Evolutionary conservation across 2,888 invertebrate genomes (phyloP).

Genomic region (Dermolepida albohirtum): DNA sequence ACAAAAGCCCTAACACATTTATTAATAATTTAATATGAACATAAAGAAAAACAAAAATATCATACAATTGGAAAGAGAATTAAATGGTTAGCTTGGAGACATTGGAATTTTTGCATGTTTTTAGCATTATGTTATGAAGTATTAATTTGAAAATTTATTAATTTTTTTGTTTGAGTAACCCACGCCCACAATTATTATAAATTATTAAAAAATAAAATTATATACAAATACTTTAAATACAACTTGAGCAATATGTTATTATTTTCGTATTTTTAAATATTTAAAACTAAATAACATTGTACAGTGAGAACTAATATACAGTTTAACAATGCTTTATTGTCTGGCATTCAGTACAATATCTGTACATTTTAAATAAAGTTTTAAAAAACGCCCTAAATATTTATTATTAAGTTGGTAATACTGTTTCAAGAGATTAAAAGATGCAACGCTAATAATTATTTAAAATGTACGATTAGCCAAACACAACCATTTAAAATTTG

Average conservation of each 20-base stretch:
- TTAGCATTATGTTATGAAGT: constrained; percentile 34
- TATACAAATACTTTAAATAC: constrained; percentile 45
- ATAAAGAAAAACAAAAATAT: constrained; percentile 14
- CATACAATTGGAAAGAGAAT: background rate
- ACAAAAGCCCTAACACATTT: constrained; percentile 41
- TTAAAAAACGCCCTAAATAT: constrained; percentile 17
- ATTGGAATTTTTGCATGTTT: constrained; percentile 10
- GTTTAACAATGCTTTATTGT: constrained; percentile 57
- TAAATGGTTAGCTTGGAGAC: constrained; percentile 22
- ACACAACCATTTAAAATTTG: constrained; percentile 58
- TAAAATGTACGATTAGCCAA: constrained; percentile 51
- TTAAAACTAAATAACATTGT: constrained; percentile 45
- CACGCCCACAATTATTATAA: constrained; percentile 42
- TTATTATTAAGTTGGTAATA: constrained; percentile 47
- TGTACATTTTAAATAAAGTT: constrained; percentile 51
- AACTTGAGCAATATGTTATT: constrained; percentile 44
- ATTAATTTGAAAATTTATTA: constrained; percentile 26
- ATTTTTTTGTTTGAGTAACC: constrained; percentile 45
- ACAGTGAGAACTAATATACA: constrained; percentile 48
- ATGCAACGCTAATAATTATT: constrained; percentile 33
- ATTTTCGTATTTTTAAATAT: constrained; percentile 28
- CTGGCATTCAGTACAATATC: constrained; percentile 59
- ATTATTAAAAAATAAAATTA: constrained; percentile 45
- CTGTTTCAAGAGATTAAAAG: constrained; percentile 28
- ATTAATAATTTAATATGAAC: constrained; percentile 35